Percentiles rank a stretch among this genome's conserved stretches.
Evolutionary conservation across 2,888 invertebrate genomes (phyloP).

Genomic region (Ophion costatus): DNA sequence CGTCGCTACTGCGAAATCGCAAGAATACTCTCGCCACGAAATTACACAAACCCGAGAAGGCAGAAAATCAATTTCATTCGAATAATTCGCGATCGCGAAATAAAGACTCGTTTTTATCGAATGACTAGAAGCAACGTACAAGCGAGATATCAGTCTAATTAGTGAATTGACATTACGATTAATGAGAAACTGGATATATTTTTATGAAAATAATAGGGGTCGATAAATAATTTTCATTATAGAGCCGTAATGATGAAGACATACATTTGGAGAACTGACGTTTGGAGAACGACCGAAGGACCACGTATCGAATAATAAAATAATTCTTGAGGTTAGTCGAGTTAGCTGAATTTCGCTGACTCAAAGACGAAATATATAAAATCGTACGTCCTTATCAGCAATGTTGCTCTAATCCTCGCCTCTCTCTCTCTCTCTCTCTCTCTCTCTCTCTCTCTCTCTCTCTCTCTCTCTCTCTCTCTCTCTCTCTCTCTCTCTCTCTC

Average conservation of each 20-base stretch:
- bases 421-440: neutral
- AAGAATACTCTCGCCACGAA: no score
- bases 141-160: neutral
- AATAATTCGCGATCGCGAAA: no score
- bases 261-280: neutral
- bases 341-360: constrained; percentile 12
- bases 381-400: constrained; percentile 56
- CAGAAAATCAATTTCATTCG: no score
- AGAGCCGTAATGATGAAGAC: neutral
- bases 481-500: neutral
- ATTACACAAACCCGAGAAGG: no score
- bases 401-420: constrained; percentile 41
- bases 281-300: neutral
- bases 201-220: neutral
- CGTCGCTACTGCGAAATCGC: no score
- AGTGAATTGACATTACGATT: neutral
- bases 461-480: constrained; percentile 28
- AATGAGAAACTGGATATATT: neutral
- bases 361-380: constrained; percentile 25
- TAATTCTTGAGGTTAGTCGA: constrained; percentile 5
- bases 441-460: constrained; percentile 28
- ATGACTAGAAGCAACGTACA: no score
- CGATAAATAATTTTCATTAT: neutral
- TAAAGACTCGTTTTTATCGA: no score
- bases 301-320: neutral